Conservation (phyloP, 2,888 invertebrate genomes). For the Syrphus vitripennis region DNA sequence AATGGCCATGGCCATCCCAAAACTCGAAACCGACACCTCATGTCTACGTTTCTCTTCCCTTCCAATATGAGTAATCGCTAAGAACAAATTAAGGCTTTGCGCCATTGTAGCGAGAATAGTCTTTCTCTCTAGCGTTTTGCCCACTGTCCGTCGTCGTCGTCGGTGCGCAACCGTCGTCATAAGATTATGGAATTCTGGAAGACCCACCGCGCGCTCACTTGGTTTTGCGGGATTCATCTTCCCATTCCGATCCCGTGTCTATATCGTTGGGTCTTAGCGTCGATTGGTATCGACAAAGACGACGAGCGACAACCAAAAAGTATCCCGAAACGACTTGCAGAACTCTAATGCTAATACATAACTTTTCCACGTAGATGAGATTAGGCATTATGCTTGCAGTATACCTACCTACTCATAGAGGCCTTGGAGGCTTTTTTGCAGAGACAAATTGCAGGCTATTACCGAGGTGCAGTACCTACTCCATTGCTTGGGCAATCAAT, state of each 20-base stretch:
- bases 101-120: constrained; percentile 1
- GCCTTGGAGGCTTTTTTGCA: constrained; percentile 53
- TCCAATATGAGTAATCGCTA: constrained; percentile 61
- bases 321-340: neutral
- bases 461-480: constrained; percentile 64
- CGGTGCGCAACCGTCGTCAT: neutral
- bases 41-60: constrained; percentile 31
- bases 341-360: constrained; percentile 65
- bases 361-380: constrained; percentile 71
- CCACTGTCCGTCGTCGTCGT: neutral
- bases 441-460: constrained; percentile 69
- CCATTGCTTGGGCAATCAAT: constrained; percentile 61
- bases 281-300: constrained; percentile 30
- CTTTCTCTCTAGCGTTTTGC: neutral
- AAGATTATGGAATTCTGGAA: constrained; percentile 17
- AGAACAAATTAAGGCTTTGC: constrained; percentile 65
- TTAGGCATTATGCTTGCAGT: constrained; percentile 63
- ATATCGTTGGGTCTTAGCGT: constrained; percentile 17
- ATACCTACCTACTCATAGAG: constrained; percentile 25
- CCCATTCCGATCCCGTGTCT: neutral
- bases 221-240: neutral
- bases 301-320: constrained; percentile 21
- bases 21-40: constrained; percentile 24
- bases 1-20: constrained; percentile 13
- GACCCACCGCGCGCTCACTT: constrained; percentile 60